A percentile compares a stretch with the other conserved stretches of the same genome.
phyloP scores from a whole-genome alignment of 92 coral and sea anemone species.

The Epizoanthus fatuus region DNA sequence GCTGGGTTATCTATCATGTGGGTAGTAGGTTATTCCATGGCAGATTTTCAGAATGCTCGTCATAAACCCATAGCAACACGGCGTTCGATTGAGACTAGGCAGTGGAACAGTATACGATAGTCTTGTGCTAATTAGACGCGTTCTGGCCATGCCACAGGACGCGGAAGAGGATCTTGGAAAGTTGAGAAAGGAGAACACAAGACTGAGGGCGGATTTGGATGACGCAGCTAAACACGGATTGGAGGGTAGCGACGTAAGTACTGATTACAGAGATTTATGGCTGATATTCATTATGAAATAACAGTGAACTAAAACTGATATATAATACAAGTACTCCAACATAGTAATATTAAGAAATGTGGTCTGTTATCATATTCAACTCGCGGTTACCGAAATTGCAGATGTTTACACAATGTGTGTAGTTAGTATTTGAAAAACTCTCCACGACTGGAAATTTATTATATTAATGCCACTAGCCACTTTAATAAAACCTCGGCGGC shows the following conservation, averaged over 20 bases:
- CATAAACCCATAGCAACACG: conserved; percentile 35
- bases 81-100: neutral
- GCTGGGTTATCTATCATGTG: too few species aligned
- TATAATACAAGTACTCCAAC: neutral
- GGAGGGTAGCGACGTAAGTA: conserved; percentile 84
- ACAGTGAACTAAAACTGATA: conserved; percentile 30
- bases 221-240: conserved; percentile 80
- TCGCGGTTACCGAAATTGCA: too few species aligned
- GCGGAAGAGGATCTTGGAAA: conserved; percentile 77
- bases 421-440: neutral
- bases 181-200: conserved; percentile 77
- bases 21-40: too few species aligned
- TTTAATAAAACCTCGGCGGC: neutral
- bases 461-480: neutral
- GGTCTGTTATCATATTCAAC: neutral
- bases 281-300: neutral
- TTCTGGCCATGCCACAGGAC: conserved; percentile 52
- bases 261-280: neutral
- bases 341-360: neutral
- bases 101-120: neutral
- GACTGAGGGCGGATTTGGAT: conserved; percentile 79
- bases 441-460: neutral
- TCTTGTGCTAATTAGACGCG: conserved; percentile 8
- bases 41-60: too few species aligned
- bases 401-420: too few species aligned